Percentiles rank a stretch among this genome's conserved stretches.
phyloP scores from a whole-genome alignment of 1,140 invertebrate species.

The Steinernema khuongi region DNA sequence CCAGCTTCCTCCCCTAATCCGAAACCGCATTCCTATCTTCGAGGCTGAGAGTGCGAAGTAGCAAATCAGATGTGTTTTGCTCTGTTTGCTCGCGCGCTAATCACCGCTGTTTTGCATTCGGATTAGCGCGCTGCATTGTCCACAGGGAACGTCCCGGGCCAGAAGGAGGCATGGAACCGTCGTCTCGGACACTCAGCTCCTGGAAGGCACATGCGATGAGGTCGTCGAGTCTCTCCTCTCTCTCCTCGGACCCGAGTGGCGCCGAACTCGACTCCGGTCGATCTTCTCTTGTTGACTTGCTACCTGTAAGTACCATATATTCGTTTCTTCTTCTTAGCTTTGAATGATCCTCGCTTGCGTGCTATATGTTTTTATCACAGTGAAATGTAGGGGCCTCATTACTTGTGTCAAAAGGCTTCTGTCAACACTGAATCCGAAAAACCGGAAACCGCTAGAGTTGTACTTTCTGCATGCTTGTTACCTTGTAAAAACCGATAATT shows the following conservation, averaged over 20 bases:
- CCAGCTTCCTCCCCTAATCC: background rate
- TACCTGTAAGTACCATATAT: background rate
- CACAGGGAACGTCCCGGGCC: background rate
- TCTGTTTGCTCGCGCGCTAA: background rate
- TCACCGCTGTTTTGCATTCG: background rate
- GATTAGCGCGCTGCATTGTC: background rate
- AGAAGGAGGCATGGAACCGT: background rate
- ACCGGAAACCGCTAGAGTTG: too few relatives aligned
- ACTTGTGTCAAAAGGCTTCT: too few relatives aligned
- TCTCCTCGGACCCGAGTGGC: too few relatives aligned
- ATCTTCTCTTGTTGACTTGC: constrained; percentile 7
- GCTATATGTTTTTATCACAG: background rate
- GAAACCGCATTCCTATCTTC: background rate
- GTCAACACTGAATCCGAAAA: too few relatives aligned
- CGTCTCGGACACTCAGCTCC: background rate
- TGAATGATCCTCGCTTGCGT: background rate
- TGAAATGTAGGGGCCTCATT: too few relatives aligned
- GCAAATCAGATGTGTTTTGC: background rate
- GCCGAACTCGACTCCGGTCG: background rate
- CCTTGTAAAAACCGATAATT: too few relatives aligned
- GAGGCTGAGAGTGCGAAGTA: background rate
- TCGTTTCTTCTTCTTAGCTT: background rate
- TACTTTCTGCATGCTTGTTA: too few relatives aligned
- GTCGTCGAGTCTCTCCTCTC: background rate
- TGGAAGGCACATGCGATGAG: background rate